phyloP scores from a whole-genome alignment of 35 echinoderm and acorn worm species.

The Diadema setosum region DNA sequence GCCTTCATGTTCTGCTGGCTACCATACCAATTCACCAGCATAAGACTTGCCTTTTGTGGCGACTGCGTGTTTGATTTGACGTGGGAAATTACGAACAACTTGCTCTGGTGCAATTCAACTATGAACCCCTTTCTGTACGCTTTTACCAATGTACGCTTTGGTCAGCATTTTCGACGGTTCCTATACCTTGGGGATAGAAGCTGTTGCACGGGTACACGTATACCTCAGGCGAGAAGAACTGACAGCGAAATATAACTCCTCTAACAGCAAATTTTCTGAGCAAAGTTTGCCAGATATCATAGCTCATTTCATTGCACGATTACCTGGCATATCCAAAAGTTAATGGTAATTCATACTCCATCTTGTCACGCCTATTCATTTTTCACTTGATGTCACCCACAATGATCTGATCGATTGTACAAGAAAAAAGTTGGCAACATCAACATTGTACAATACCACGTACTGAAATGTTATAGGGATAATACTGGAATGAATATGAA shows the following conservation, averaged over 20 bases:
- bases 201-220: not conserved
- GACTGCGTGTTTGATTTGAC: constrained; percentile 11
- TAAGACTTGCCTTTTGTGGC: constrained; percentile 19
- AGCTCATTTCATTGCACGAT: no score
- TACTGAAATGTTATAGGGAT: no score
- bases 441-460: no score
- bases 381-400: no score
- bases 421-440: no score
- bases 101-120: constrained; percentile 68
- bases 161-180: constrained; percentile 17
- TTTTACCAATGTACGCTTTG: constrained; percentile 23
- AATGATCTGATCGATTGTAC: no score
- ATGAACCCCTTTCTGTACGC: constrained; percentile 75
- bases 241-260: not conserved
- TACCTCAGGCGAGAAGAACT: not conserved
- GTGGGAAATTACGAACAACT: constrained; percentile 44
- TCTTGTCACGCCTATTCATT: no score
- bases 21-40: constrained; percentile 24
- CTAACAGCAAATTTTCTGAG: no score
- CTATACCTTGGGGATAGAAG: not conserved
- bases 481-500: no score
- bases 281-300: no score
- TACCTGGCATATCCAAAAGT: no score
- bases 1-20: constrained; percentile 54
- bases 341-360: no score